Evolutionary conservation across 2,888 invertebrate species (phyloP), one percentile per base, ranked within the genome.

Genomic region (Dendrolimus houi): DNA sequence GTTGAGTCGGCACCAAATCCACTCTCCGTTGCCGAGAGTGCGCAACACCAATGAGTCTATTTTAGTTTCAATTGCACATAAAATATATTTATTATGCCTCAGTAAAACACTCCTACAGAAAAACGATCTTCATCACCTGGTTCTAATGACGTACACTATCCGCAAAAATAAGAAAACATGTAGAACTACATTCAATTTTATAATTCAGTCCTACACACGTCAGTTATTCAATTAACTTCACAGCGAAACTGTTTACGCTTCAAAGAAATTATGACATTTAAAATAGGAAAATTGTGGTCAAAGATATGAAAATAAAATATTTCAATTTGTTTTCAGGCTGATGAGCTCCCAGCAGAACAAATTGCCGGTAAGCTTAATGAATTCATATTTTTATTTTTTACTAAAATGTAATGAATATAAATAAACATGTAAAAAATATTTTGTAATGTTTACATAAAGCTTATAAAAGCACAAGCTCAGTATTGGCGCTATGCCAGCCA

Each of bases 341-440:
- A 97, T 88, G 97, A 97, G 91, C 94, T 97, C 79, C 97, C 97
- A 62, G 93, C 96, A 88, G 97, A 97, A 93, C 97, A 97, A 92
- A 94, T 96, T 77, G 96, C 96, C 85, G 95, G 96, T 96, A 92
- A 93, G 95, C 92, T 65, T 62, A 40, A 57, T 52, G 12, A 59
- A 55, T 58, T 29, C 10, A n/a, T 59, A 52, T 59, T 55, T 41
- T 60, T 57, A 58, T 55, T 53, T 47, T 12, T 10, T 47, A 47
- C 8, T 47, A 12, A 29, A 29, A 29, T 29, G 47, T 47, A 47
- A 47, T 47, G 12, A 47, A 8, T 29, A 29, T 29, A 29, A 12
- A 47, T 12, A 47, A 64, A 62, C 62, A 62, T 58, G 62, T 70
- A 69, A 65, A 69, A 66, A 65, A 64, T 66, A 70, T 69, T 60